These are phyloP conservation scores for Melopsittacus undulatus DNA, from an alignment of 2,797 vertebrate species.

Conservation along the genomic window DNA sequence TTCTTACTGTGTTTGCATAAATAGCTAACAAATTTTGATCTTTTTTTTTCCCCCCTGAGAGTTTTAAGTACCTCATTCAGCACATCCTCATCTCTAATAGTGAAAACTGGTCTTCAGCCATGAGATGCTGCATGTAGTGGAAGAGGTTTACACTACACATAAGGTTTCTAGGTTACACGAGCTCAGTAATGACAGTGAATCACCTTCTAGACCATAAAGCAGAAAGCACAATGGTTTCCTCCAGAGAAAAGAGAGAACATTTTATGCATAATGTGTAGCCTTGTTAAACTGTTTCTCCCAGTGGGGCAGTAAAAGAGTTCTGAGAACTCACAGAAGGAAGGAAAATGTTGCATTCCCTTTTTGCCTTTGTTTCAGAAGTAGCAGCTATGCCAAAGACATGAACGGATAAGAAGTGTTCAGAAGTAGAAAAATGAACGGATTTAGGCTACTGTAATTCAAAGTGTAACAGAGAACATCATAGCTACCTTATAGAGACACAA, in stretches of 20 bases:
- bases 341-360: not conserved
- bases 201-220: not conserved
- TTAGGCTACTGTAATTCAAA: not conserved
- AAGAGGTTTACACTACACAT: not conserved
- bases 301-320: not conserved
- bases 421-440: not conserved
- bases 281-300: not conserved
- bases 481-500: not conserved
- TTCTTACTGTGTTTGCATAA: not conserved
- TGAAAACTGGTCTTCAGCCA: not conserved
- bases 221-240: not conserved
- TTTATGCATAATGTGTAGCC: not conserved
- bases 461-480: not conserved
- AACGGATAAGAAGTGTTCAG: not conserved
- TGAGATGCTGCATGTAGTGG: not conserved
- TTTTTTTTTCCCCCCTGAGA: not conserved
- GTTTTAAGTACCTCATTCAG: not conserved
- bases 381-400: not conserved
- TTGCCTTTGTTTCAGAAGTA: not conserved
- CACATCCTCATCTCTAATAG: not conserved
- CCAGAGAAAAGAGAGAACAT: not conserved
- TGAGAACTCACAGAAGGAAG: not conserved
- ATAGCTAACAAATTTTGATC: not conserved
- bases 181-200: not conserved
- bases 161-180: not conserved